Conservation (phyloP, 92 coral and sea anemone genomes). For the Parazoanthus atlanticus region DNA sequence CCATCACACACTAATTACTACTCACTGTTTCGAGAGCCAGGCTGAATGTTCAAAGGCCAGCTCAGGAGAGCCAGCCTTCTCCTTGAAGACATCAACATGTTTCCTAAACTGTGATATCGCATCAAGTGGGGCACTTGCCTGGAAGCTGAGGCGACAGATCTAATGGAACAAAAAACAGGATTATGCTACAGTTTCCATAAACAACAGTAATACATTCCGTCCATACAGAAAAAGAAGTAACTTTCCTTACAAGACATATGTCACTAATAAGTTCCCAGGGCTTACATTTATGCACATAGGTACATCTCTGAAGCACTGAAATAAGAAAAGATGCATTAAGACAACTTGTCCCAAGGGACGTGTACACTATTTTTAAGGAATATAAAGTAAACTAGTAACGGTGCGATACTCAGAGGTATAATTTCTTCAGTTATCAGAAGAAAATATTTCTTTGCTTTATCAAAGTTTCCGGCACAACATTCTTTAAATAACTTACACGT, state of each 20-base stretch:
- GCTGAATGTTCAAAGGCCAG: constrained; percentile 98
- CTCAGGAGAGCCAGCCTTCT: constrained; percentile 90
- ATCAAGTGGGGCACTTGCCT: constrained; percentile 96
- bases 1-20: not conserved
- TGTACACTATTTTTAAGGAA: too few relatives aligned
- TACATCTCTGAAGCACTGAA: not conserved
- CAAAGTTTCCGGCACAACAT: not conserved
- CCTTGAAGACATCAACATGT: constrained; percentile 97
- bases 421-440: too few relatives aligned
- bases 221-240: not conserved
- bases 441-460: not conserved
- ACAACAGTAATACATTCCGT: not conserved
- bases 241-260: too few relatives aligned
- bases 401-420: not conserved
- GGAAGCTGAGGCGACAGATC: constrained; percentile 96
- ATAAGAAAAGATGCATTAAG: not conserved
- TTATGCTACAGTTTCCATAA: not conserved
- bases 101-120: constrained; percentile 98
- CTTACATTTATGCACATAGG: too few relatives aligned
- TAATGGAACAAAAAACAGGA: constrained; percentile 38
- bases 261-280: not conserved
- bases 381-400: not conserved
- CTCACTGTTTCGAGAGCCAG: constrained; percentile 99
- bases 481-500: too few relatives aligned
- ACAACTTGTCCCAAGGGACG: too few relatives aligned